Percentiles rank a stretch among this genome's conserved stretches.
These are phyloP conservation scores for Epirrhoe alternata DNA, from an alignment of 2,888 invertebrate genomes.

Conservation along the genomic window DNA sequence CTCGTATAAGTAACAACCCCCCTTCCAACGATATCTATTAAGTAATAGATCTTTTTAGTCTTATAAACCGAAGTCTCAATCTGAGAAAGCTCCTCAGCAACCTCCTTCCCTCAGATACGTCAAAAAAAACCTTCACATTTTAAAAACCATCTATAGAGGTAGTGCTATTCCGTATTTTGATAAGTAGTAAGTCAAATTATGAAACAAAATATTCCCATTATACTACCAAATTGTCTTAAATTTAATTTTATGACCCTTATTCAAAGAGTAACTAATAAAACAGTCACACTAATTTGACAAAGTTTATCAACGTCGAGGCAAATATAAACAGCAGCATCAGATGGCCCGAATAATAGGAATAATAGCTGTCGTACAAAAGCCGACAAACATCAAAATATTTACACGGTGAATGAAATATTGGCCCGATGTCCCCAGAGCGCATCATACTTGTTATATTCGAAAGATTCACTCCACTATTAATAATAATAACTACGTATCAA, in stretches of 20 bases:
- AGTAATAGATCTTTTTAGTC: too few species aligned
- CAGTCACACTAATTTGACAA: slow-evolving; percentile 51
- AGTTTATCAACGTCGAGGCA: slow-evolving; percentile 44
- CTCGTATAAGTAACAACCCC: too few species aligned
- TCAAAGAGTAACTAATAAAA: slow-evolving; percentile 37
- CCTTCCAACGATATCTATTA: too few species aligned
- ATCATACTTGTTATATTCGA: slow-evolving; percentile 2
- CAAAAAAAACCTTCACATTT: too few species aligned
- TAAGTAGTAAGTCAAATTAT: slow-evolving; percentile 11
- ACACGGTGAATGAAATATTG: slow-evolving; percentile 75
- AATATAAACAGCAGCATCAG: slow-evolving; percentile 56
- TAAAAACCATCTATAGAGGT: too few species aligned
- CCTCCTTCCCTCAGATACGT: too few species aligned
- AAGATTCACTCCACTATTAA: slow-evolving; percentile 9
- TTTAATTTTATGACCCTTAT: slow-evolving; percentile 22
- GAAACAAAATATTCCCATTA: slow-evolving; percentile 4
- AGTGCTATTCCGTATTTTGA: background rate
- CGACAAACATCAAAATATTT: slow-evolving; percentile 81
- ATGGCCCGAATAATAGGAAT: slow-evolving; percentile 52
- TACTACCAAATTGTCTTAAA: slow-evolving; percentile 12
- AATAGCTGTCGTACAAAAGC: slow-evolving; percentile 60
- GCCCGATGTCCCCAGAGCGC: slow-evolving; percentile 14
- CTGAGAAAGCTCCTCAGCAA: too few species aligned
- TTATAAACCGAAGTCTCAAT: too few species aligned
- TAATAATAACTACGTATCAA: background rate